phyloP scores from a whole-genome alignment of 2,113 vertebrate genomes.

The Acinonyx jubatus region DNA sequence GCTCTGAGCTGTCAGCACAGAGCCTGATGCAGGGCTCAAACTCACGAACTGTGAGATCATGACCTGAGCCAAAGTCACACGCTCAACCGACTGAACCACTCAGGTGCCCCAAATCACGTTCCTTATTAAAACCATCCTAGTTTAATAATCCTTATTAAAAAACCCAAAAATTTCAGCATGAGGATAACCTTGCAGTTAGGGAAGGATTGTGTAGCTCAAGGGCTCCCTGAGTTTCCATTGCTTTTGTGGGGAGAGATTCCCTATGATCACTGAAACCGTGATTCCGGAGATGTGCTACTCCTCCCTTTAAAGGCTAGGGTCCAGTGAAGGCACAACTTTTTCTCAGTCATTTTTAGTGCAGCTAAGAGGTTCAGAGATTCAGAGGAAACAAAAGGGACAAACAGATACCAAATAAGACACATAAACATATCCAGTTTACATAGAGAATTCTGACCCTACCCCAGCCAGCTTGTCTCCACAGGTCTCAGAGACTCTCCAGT shows the following conservation, averaged over 20 bases:
- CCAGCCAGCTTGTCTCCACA: background rate
- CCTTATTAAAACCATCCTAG: background rate
- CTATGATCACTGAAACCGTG: background rate
- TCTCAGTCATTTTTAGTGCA: background rate
- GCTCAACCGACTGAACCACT: too few species aligned
- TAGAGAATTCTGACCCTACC: background rate
- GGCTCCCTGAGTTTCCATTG: background rate
- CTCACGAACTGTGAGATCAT: too few species aligned
- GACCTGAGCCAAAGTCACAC: too few species aligned
- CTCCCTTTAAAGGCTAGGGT: background rate
- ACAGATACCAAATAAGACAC: background rate
- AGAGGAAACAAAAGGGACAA: background rate
- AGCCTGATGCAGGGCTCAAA: too few species aligned
- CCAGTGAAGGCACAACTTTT: background rate
- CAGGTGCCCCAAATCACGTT: background rate
- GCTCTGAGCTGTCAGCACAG: too few species aligned
- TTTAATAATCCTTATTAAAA: background rate
- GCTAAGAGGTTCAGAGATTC: background rate
- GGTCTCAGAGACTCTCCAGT: background rate
- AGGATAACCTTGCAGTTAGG: background rate
- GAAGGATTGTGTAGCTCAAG: background rate
- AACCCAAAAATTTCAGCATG: background rate
- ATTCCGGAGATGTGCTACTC: background rate
- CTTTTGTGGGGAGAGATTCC: background rate
- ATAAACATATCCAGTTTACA: background rate